Percentiles rank a stretch among this genome's conserved stretches.
Evolutionary conservation across 2,113 vertebrate species (phyloP).

Genomic region (Microcebus lehilahytsara): DNA sequence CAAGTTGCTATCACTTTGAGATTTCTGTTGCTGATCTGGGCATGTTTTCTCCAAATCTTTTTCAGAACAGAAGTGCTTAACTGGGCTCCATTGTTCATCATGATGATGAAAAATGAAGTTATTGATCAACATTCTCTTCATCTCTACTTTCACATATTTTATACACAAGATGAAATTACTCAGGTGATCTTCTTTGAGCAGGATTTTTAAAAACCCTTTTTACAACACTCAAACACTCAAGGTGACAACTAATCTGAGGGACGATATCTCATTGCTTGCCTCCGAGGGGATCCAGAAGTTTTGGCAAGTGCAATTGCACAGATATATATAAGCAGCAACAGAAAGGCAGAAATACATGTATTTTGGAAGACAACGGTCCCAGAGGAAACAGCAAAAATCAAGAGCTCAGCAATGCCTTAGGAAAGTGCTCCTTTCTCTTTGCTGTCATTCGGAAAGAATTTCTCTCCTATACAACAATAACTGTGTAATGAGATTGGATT

Average conservation of each 20-base stretch:
- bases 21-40: not conserved
- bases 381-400: not conserved
- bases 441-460: conserved; percentile 49
- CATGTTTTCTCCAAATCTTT: not conserved
- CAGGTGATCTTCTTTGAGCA: conserved; percentile 8
- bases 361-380: conserved; percentile 29
- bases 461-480: conserved; percentile 39
- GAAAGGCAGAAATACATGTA: not conserved
- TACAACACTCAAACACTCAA: not conserved
- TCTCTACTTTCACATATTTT: not conserved
- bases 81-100: not conserved
- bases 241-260: not conserved
- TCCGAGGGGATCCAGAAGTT: not conserved
- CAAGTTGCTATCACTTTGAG: not conserved
- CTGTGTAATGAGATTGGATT: conserved; percentile 2
- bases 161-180: conserved; percentile 29
- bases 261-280: not conserved
- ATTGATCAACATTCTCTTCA: not conserved
- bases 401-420: not conserved
- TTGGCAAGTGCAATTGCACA: not conserved
- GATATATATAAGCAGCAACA: not conserved
- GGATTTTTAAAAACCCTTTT: not conserved
- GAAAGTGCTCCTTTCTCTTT: not conserved
- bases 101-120: not conserved
- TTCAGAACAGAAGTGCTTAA: not conserved